phyloP scores from a whole-genome alignment of 2,888 invertebrate genomes.

The Hirtodrosophila alboralis region DNA sequence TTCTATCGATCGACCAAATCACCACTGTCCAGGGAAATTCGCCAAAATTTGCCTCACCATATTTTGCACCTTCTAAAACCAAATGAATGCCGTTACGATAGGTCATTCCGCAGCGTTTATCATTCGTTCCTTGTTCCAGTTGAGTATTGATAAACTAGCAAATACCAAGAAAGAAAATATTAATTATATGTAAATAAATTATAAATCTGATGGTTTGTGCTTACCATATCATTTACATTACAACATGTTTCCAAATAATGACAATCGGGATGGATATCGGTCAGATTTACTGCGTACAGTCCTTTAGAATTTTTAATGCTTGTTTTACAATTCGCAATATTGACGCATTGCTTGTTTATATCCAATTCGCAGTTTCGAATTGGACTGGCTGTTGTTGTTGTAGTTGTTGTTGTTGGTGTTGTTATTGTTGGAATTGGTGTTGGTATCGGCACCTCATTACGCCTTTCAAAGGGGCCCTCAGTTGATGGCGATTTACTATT shows the following conservation, averaged over 20 bases:
- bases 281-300: not conserved
- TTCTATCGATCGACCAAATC: not conserved
- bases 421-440: not conserved
- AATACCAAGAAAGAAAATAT: not conserved
- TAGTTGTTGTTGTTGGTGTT: slow-evolving; percentile 12
- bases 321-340: slow-evolving; percentile 14
- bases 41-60: slow-evolving; percentile 22
- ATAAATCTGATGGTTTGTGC: not conserved
- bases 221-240: not conserved
- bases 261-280: not conserved
- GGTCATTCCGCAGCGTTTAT: slow-evolving; percentile 8
- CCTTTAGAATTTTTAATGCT: not conserved
- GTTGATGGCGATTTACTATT: not conserved
- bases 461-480: no score
- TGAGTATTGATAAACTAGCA: not conserved
- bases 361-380: not conserved
- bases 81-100: slow-evolving; percentile 22
- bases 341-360: not conserved
- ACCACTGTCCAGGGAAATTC: slow-evolving; percentile 42
- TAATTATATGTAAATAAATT: not conserved
- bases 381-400: not conserved
- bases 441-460: not conserved
- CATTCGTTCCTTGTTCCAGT: fast-evolving
- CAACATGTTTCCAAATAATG: slow-evolving; percentile 30
- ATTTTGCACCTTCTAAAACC: slow-evolving; percentile 1